Conservation (phyloP, 2,888 invertebrate species). For the Drosophila neonasuta region DNA sequence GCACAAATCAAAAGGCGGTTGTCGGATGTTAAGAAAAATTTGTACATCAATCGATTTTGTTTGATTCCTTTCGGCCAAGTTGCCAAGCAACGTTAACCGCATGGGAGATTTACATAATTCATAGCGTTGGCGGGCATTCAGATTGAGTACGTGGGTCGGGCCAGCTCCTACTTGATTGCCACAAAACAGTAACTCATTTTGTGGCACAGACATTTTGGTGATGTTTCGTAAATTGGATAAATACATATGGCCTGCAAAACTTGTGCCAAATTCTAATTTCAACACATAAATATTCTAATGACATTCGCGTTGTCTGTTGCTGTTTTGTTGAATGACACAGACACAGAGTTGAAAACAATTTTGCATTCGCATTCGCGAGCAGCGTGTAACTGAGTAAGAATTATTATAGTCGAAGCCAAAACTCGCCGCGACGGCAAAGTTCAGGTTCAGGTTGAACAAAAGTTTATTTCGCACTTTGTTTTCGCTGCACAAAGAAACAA, state of each 20-base stretch:
- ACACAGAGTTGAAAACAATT: constrained; percentile 58
- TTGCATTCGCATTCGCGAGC: constrained; percentile 25
- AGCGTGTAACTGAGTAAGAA: constrained; percentile 36
- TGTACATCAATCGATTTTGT: constrained; percentile 76
- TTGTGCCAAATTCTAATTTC: constrained; percentile 20
- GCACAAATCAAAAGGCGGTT: constrained; percentile 69
- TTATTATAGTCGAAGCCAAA: constrained; percentile 21
- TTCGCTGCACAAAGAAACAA: constrained; percentile 58
- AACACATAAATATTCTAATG: constrained; percentile 45
- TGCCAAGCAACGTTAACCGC: constrained; percentile 56
- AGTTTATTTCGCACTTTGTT: constrained; percentile 76
- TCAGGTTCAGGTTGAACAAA: constrained; percentile 66
- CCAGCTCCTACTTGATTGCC: constrained; percentile 50
- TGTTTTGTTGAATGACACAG: constrained; percentile 26
- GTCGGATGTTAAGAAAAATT: constrained; percentile 75
- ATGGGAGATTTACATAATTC: constrained; percentile 74
- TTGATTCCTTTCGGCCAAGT: constrained; percentile 57
- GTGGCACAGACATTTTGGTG: constrained; percentile 23
- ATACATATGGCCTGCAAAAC: constrained; percentile 21
- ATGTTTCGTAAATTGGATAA: constrained; percentile 53
- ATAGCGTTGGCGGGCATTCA: constrained; percentile 39
- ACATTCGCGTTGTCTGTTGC: constrained; percentile 36
- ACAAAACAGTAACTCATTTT: constrained; percentile 50
- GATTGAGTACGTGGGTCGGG: constrained; percentile 52
- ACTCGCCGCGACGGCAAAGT: constrained; percentile 52